Evolutionary conservation across 1,140 invertebrate genomes (phyloP).

Genomic region (Laodelphax striatellus): DNA sequence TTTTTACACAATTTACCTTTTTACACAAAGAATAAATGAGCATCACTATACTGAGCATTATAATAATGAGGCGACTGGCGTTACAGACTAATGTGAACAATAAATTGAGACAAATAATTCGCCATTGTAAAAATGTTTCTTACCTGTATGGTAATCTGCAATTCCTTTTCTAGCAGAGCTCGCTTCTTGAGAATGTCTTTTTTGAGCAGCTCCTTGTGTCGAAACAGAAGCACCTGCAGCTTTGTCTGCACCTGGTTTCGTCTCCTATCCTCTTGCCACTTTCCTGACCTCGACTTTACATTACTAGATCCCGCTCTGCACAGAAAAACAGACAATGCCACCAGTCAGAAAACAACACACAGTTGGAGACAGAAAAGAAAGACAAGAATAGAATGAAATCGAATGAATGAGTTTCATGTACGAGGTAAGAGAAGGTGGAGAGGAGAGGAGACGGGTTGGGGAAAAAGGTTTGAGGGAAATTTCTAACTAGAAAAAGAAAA

Average conservation of each 20-base stretch:
- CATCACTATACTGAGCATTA: no score
- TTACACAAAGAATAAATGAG: no score
- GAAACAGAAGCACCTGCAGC: constrained; percentile 54
- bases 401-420: neutral
- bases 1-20: no score
- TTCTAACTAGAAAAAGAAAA: no score
- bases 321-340: neutral
- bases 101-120: no score
- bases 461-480: neutral
- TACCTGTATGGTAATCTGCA: constrained; percentile 82
- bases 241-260: constrained; percentile 39
- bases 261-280: constrained; percentile 36
- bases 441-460: neutral
- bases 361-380: neutral
- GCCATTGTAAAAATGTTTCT: constrained; percentile 2
- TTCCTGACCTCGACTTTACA: constrained; percentile 14
- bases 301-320: constrained; percentile 1
- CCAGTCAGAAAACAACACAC: neutral
- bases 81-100: no score
- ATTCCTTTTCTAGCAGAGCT: constrained; percentile 77
- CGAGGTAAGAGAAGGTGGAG: no score
- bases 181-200: constrained; percentile 89
- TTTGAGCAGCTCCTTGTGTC: constrained; percentile 84
- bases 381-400: neutral
- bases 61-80: no score